Base-by-base conservation (phyloP, 2,888 invertebrate genomes). In the Diaphora mendica region DNA sequence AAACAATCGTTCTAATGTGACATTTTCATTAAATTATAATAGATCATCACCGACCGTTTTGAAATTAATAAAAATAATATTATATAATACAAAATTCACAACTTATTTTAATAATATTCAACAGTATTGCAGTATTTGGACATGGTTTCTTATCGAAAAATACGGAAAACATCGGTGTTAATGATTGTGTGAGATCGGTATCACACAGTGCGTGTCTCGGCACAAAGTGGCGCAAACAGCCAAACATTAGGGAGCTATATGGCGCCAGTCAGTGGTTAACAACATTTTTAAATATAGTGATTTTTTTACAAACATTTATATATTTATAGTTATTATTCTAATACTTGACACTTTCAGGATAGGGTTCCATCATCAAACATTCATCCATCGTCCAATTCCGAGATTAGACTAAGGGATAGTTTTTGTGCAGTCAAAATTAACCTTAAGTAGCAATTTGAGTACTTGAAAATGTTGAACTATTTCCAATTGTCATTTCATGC, bases 201-300 rank as follows among this genome's bases (percentile, higher is more conserved):
- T 91, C 89, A 80, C 62, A 70, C 68, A 65, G 81, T 84, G 86
- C 88, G 88, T 90, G 90, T 85, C 86, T 82, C 81, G 78, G 79
- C 80, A 81, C 81, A 80, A 86, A 88, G 86, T 86, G 88, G 78
- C 80, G 88, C 87, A 93, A 93, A 93, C 93, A 93, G 89, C 88
- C 92, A 91, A 93, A 92, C 91, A 88, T 82, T 86, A 84, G 80
- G 79, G 81, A 79, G 82, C 74, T 70, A 70, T 75, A 74, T 55
- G 51, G 78, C 77, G 79, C 76, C 74, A 69, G 73, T 51, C 70
- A 87, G 90, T 69, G 51, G 83, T 73, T 13, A 5, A 1, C 68
- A 90, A 93, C 92, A 23, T 20, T 62, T 59, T 26, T 0, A 30
- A 55, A 23, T 23, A 8, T n/a, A n/a, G n/a, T n/a, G n/a, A n/a